phyloP scores from a whole-genome alignment of 2,888 invertebrate species.

The Arrhopalites spinosus region DNA sequence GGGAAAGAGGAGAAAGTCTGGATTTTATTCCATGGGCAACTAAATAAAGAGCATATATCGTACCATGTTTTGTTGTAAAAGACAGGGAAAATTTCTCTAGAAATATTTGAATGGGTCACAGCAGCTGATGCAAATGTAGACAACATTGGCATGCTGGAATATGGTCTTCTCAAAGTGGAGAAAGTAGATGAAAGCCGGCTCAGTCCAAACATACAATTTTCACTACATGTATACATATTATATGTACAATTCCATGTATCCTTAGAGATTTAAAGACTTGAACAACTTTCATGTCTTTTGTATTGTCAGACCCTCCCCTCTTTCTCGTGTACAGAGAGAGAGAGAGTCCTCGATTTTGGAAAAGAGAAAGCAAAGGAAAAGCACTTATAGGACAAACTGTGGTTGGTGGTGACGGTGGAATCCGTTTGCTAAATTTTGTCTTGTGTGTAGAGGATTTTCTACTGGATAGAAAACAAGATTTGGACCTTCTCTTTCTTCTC shows the following conservation, averaged over 20 bases:
- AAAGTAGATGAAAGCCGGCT: constrained; percentile 13
- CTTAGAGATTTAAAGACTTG: not conserved
- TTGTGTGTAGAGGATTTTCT: too few species aligned
- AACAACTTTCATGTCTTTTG: not conserved
- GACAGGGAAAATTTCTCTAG: not conserved
- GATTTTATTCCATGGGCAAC: not conserved
- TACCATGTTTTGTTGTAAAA: too few species aligned
- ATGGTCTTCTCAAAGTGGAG: too few species aligned
- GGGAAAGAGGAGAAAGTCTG: not conserved
- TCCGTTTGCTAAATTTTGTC: too few species aligned
- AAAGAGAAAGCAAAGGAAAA: not conserved
- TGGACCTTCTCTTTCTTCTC: too few species aligned
- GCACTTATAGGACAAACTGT: not conserved
- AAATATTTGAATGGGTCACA: constrained; percentile 23
- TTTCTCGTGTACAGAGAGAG: not conserved
- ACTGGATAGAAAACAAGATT: too few species aligned
- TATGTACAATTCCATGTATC: not conserved
- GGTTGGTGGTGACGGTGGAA: not conserved
- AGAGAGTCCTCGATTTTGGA: not conserved
- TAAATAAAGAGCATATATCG: not conserved
- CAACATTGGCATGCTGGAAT: too few species aligned
- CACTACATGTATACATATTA: not conserved
- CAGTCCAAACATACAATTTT: not conserved
- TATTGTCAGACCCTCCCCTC: not conserved
- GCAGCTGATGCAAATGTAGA: constrained; percentile 32